Evolutionary conservation across 2,888 invertebrate species (phyloP), one percentile per base, ranked within the genome.

Genomic region (Priocnemis perturbator): DNA sequence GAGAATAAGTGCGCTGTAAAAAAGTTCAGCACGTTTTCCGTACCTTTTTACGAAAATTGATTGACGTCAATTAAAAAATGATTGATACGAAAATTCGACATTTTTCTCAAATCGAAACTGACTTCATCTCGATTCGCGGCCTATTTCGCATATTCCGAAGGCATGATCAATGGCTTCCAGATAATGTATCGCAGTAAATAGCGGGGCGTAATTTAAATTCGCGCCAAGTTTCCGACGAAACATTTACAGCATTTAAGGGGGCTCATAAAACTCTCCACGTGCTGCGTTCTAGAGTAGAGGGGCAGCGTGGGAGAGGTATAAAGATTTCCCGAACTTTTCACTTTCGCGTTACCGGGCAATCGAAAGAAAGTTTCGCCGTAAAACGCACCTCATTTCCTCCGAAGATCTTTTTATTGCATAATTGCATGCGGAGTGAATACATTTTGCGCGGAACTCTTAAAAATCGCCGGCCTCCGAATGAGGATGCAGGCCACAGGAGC

Each of bases 241-340:
- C 60, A 60, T 60, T 48, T 50, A 60, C 60, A 60, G 23, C 30
- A 11, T 37, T 60, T 23, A 47, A n/a, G 48, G 26, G 26, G 48
- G 44, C 58, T 48, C 60, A 47, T 60, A 60, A 50, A 60, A 47
- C 50, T 50, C 30, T 19, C 50, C 19, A 37, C 37, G 37, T 9
- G 37, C 11, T 37, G 7, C 7, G 11, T 11, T 37, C 3, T 3
- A 26, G 26, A 26, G 26, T 26, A 20, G 20, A n/a, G n/a, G 2
- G 15, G 20, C 14, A 4, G 45, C 14, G 20, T 11, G 15, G 23
- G 55, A 3, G 15, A 14, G 26, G 55, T 17, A 52, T 52, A 61
- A 52, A 50, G 37, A 61, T 61, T 52, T 23, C 30, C 37, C 14
- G 20, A 61, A 61, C 50, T 61, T 61, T 61, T 52, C 60, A 61